These are phyloP conservation scores for Adoxophyes honmai DNA, from an alignment of 1,140 invertebrate species.

Conservation along the genomic window DNA sequence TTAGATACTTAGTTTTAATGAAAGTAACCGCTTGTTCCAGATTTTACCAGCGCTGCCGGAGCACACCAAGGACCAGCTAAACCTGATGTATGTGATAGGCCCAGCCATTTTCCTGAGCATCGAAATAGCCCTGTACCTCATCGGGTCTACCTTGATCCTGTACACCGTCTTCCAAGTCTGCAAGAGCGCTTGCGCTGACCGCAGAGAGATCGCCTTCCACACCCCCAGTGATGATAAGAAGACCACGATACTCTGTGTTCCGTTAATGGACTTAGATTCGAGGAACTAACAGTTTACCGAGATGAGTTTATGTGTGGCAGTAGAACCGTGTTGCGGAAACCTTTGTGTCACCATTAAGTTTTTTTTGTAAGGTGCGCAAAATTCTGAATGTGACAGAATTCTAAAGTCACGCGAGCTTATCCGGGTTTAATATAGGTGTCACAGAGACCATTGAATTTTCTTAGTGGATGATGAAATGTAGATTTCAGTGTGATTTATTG, in stretches of 20 bases:
- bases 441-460: too few species aligned
- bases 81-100: conserved; percentile 4
- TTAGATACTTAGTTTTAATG: not conserved
- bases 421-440: too few species aligned
- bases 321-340: too few species aligned
- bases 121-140: not conserved
- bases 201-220: conserved; percentile 22
- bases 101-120: conserved; percentile 14
- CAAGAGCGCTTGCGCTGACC: conserved; percentile 17
- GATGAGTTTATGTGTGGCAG: too few species aligned
- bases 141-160: conserved; percentile 9
- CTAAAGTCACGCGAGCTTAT: too few species aligned
- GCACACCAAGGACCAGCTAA: conserved; percentile 1
- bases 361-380: too few species aligned
- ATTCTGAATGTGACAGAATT: too few species aligned
- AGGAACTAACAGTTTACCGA: not conserved
- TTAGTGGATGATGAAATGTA: too few species aligned
- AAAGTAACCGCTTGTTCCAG: conserved; percentile 11
- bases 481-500: too few species aligned
- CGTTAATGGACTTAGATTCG: conserved; percentile 4
- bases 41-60: conserved; percentile 7
- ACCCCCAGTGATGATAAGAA: conserved; percentile 4
- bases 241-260: not conserved
- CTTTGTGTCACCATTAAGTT: too few species aligned
- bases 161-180: conserved; percentile 14